A percentile compares a stretch with the other conserved stretches of the same genome.
phyloP scores from a whole-genome alignment of 2,888 invertebrate genomes.

The Trimorus sp. region DNA sequence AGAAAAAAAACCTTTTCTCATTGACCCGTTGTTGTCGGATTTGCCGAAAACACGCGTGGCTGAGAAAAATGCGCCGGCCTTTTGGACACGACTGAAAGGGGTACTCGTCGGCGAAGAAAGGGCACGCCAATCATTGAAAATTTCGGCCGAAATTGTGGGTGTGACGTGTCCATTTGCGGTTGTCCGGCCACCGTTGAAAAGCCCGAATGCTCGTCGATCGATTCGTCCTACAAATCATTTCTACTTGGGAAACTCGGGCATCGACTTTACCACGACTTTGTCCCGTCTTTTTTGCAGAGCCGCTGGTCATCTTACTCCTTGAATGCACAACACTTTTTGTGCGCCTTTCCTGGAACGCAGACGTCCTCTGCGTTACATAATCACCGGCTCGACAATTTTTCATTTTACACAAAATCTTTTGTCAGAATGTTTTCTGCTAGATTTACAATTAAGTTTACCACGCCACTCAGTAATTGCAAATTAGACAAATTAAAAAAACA shows the following conservation, averaged over 20 bases:
- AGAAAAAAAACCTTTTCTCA: constrained; percentile 61
- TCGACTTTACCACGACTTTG: too few relatives aligned
- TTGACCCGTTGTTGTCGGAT: constrained; percentile 52
- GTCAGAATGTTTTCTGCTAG: too few relatives aligned
- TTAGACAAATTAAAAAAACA: too few relatives aligned
- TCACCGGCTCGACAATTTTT: neutral
- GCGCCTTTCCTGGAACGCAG: too few relatives aligned
- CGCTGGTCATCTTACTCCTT: too few relatives aligned
- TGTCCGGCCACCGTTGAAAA: constrained; percentile 77
- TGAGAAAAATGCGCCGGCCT: constrained; percentile 69
- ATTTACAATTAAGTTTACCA: too few relatives aligned
- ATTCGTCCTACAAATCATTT: constrained; percentile 42
- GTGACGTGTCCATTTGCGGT: constrained; percentile 81
- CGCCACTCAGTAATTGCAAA: too few relatives aligned
- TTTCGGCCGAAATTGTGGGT: constrained; percentile 78
- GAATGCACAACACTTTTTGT: too few relatives aligned
- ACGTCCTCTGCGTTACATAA: constrained; percentile 4
- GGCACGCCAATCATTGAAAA: constrained; percentile 66
- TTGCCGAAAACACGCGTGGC: constrained; percentile 35
- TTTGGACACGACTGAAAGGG: constrained; percentile 74
- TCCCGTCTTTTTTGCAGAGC: too few relatives aligned
- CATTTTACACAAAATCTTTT: too few relatives aligned
- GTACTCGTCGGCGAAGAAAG: constrained; percentile 68
- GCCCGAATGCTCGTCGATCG: constrained; percentile 20
- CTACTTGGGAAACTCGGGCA: constrained; percentile 37